A percentile compares a stretch with the other conserved stretches of the same genome.
Evolutionary conservation across 1,140 invertebrate species (phyloP).

Genomic region (Asbolus verrucosus): DNA sequence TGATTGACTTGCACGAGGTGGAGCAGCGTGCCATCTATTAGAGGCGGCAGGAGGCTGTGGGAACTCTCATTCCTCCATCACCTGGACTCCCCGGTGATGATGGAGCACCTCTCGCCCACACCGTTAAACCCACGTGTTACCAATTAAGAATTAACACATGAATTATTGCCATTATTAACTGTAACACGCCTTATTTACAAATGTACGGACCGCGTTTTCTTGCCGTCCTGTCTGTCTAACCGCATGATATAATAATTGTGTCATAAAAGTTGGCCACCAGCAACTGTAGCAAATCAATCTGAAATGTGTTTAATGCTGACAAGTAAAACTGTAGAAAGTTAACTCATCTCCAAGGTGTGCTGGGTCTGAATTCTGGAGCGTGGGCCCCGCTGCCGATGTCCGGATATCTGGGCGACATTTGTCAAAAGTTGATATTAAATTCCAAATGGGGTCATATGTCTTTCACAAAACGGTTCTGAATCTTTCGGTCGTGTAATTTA

Average conservation of each 20-base stretch:
- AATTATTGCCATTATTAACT: constrained; percentile 38
- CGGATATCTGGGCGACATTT: constrained; percentile 39
- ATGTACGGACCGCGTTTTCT: too few relatives aligned
- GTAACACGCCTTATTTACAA: too few relatives aligned
- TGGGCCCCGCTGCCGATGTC: neutral
- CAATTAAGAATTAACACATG: constrained; percentile 46
- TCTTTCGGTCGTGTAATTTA: constrained; percentile 44
- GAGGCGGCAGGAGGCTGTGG: constrained; percentile 40
- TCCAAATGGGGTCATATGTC: constrained; percentile 44
- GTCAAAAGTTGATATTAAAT: constrained; percentile 46
- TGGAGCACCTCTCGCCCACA: constrained; percentile 39
- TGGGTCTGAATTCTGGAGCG: too few relatives aligned
- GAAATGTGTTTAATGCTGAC: too few relatives aligned
- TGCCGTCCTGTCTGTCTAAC: too few relatives aligned
- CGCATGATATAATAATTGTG: too few relatives aligned
- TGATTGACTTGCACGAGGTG: constrained; percentile 42
- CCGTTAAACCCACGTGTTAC: constrained; percentile 43
- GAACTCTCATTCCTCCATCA: constrained; percentile 37
- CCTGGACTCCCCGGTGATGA: constrained; percentile 44
- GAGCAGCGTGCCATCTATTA: constrained; percentile 42
- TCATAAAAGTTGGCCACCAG: too few relatives aligned
- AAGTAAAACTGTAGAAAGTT: neutral
- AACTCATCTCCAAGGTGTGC: neutral
- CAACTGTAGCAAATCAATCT: too few relatives aligned
- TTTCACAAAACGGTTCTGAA: constrained; percentile 34